Percentiles rank a stretch among this genome's conserved stretches.
These are phyloP conservation scores for Pectinophora gossypiella DNA, from an alignment of 1,140 invertebrate genomes.

Conservation along the genomic window DNA sequence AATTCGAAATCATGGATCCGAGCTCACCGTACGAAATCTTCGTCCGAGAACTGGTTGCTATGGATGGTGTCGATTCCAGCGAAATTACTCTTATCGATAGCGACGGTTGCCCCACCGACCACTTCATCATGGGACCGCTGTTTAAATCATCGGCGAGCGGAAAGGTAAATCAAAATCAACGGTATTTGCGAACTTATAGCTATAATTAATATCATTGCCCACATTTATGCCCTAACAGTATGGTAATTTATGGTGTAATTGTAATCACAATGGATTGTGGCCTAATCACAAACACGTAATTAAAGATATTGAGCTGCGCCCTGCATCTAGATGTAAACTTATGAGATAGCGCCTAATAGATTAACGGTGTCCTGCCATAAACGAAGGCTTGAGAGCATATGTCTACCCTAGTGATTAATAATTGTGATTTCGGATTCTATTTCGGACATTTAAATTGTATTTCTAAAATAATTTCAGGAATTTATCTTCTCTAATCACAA, in stretches of 20 bases:
- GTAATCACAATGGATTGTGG: neutral
- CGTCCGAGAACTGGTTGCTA: conserved; percentile 93
- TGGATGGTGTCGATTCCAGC: conserved; percentile 94
- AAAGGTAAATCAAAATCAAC: conserved; percentile 77
- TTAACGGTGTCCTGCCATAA: too few relatives aligned
- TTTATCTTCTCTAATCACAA: too few relatives aligned
- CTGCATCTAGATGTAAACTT: too few relatives aligned
- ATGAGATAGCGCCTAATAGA: too few relatives aligned
- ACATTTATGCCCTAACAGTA: neutral
- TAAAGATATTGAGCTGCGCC: too few relatives aligned
- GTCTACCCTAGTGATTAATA: too few relatives aligned
- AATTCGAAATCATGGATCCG: conserved; percentile 93
- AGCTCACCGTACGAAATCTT: conserved; percentile 97
- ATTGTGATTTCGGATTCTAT: too few relatives aligned
- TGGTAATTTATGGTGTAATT: neutral
- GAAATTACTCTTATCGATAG: conserved; percentile 95
- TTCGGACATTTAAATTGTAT: too few relatives aligned
- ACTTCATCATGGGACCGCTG: conserved; percentile 94
- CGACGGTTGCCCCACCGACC: conserved; percentile 94
- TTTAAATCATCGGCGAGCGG: conserved; percentile 86
- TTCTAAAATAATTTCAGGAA: too few relatives aligned
- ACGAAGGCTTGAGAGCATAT: too few relatives aligned
- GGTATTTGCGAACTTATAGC: neutral
- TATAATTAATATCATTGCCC: neutral
- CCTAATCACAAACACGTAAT: too few relatives aligned